Base-by-base conservation (phyloP, 2,797 vertebrate species). In the Coilia nasus region DNA sequence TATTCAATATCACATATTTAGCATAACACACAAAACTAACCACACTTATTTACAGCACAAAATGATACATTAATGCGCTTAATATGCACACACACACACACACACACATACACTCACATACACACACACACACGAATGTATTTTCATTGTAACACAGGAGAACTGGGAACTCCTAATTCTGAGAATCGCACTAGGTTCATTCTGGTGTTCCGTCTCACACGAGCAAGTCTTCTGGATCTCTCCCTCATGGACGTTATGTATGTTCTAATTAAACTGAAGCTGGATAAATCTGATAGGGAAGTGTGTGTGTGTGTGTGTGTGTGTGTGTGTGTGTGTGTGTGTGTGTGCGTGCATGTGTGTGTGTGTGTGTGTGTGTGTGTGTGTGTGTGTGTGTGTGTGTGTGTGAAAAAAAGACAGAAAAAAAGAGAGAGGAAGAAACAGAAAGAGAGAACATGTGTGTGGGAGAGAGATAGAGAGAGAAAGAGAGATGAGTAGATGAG, bases 401-500 rank as follows among this genome's bases (percentile, higher is more conserved):
- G 64, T 71, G 64, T 31, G 64, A 28, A 23, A 6, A 11, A 15
- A 11, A 6, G 14, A 17, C 12, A 17, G 28, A 17, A 28, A 17
- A 15, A 19, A n/a, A 35, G 12, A 71, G 14, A 35, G 64, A 35
- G 28, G 31, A 28, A 71, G 28, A 71, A 28, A 67, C 23, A 25
- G 62, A 64, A 6, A 64, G 9, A n/a, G n/a, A 62, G n/a, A 64
- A 54, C 1, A 90, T 54, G 50, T 54, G 50, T 54, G 14, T 10
- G 50, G 1, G 7, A 3, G 50, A 3, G 14, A 9, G 50, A 54
- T 93, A 94, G 92, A 91, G 92, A 89, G 91, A 67, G 84, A 93
- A 86, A 89, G 86, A 75, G 57, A 93, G 89, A 94, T 94, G 84
- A 88, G 88, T 86, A 92, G 86, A 89, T 93, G 83, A 31, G 87